Evolutionary conservation across 2,797 vertebrate species (phyloP), one percentile per base, ranked within the genome.

Genomic region (Bradypodion ventrale): DNA sequence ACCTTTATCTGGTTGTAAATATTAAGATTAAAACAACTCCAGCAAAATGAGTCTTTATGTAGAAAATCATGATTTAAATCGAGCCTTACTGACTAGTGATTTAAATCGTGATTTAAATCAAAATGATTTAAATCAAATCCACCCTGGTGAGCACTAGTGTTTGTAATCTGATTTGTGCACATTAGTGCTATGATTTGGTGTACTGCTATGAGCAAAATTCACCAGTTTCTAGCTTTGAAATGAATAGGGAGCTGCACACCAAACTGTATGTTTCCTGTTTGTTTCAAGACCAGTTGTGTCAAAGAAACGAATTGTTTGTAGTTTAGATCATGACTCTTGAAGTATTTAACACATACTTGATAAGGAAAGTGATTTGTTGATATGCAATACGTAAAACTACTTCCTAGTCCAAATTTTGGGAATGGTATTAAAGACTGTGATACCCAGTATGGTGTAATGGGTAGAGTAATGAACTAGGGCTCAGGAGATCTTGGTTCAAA

Each of bases 111-210:
- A n/a, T n/a, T n/a, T n/a, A n/a, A n/a, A n/a, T n/a, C n/a, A n/a
- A n/a, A n/a, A n/a, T n/a, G n/a, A n/a, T n/a, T n/a, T n/a, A n/a
- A n/a, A n/a, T n/a, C n/a, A n/a, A n/a, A n/a, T n/a, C n/a, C n/a
- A n/a, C n/a, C n/a, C n/a, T n/a, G n/a, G n/a, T n/a, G 4, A 27
- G 32, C 12, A 40, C 5, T 3, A 16, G 13, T 1, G 70, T 35
- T 27, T 9, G 49, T 46, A 85, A 16, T 32, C 15, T 83, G 52
- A n/a, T 85, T 19, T 83, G 35, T 84, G 82, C 76, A 10, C 19
- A 35, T 27, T 25, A 72, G 9, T 66, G 46, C 0, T 0, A 1
- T 69, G 32, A 7, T 40, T n/a, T 79, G 68, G 21, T 42, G 66
- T 70, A 60, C 1, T 9, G 1, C 1, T 40, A 29, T 32, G 44